Conservation (phyloP, 2,888 invertebrate species). For the Saturnia japonica region DNA sequence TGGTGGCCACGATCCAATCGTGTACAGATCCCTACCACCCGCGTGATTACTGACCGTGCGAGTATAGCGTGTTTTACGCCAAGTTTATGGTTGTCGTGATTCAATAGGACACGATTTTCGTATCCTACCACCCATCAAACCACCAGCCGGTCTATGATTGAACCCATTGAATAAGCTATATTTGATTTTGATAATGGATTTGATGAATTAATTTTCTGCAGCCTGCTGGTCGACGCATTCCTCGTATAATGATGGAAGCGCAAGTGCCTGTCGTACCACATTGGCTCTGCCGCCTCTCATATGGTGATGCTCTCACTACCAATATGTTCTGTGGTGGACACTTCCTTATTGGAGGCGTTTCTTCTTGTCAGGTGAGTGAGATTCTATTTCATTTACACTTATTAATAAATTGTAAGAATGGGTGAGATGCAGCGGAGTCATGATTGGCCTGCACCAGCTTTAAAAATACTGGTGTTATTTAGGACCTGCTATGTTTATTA, state of each 20-base stretch:
- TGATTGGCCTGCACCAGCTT: too few relatives aligned
- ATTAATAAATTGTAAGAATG: not conserved
- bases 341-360: slow-evolving; percentile 78
- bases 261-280: slow-evolving; percentile 74
- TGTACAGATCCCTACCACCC: too few relatives aligned
- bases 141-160: not conserved
- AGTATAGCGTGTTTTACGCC: too few relatives aligned
- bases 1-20: too few relatives aligned
- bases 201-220: slow-evolving; percentile 29
- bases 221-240: slow-evolving; percentile 69
- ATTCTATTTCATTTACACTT: not conserved
- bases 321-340: slow-evolving; percentile 84
- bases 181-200: not conserved
- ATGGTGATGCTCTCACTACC: slow-evolving; percentile 73
- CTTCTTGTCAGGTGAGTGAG: slow-evolving; percentile 78
- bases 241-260: slow-evolving; percentile 73
- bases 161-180: not conserved
- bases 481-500: too few relatives aligned
- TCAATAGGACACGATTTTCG: too few relatives aligned
- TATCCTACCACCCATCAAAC: too few relatives aligned
- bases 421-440: not conserved
- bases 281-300: slow-evolving; percentile 71
- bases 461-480: too few relatives aligned
- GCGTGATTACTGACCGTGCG: too few relatives aligned
- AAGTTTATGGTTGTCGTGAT: too few relatives aligned